Conservation (phyloP, 2,888 invertebrate genomes). For the Heliconius cydno region DNA sequence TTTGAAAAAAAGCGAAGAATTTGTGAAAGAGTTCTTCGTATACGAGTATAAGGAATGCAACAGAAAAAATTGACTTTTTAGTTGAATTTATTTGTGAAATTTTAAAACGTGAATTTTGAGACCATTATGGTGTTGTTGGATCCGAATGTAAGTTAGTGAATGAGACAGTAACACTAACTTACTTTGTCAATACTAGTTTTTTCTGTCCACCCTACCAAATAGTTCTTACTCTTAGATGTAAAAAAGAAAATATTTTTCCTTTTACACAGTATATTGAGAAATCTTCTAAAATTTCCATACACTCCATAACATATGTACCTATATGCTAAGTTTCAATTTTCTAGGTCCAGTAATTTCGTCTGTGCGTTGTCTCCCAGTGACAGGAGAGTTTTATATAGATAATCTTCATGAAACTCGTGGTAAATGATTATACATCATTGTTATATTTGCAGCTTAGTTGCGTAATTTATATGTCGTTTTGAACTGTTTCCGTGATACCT, state of each 20-base stretch:
- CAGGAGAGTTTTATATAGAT: neutral
- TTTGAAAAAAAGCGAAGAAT: neutral
- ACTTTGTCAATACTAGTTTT: neutral
- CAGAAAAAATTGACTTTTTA: no score
- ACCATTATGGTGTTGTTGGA: no score
- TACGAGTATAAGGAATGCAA: no score
- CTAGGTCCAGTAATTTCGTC: no score
- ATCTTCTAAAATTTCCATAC: neutral
- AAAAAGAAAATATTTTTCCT: neutral
- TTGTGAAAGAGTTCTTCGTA: no score
- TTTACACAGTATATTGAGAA: neutral
- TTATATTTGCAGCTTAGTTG: slow-evolving; percentile 33
- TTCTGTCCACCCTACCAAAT: no score
- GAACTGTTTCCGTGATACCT: slow-evolving; percentile 33
- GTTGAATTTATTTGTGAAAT: no score
- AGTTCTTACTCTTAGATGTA: no score
- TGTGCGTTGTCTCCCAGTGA: no score
- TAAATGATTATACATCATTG: slow-evolving; percentile 30
- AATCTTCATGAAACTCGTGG: neutral
- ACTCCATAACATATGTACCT: neutral
- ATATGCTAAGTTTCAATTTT: neutral
- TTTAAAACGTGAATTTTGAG: no score
- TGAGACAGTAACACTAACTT: no score
- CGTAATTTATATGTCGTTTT: slow-evolving; percentile 45
- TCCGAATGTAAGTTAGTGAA: no score